Conservation (phyloP, 2,113 vertebrate genomes). For the Heliornis fulica region DNA sequence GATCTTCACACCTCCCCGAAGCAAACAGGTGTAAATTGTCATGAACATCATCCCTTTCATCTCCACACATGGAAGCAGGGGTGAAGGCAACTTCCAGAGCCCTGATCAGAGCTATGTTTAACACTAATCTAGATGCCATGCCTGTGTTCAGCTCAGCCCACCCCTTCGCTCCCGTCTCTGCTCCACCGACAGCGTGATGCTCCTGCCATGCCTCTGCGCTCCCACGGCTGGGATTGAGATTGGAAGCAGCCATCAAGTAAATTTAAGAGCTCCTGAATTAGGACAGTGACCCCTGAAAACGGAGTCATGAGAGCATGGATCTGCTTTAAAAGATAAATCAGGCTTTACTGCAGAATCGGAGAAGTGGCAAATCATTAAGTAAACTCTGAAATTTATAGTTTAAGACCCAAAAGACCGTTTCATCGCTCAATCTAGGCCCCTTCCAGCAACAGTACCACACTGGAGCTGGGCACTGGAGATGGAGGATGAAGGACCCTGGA, state of each 20-base stretch:
- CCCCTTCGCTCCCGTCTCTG: accelerated
- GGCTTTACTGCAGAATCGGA: neutral
- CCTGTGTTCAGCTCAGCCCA: neutral
- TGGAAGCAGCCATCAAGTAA: neutral
- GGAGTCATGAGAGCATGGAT: neutral
- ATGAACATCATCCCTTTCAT: neutral
- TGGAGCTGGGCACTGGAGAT: neutral
- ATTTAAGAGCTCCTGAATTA: neutral
- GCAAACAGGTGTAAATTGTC: neutral
- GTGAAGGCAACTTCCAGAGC: neutral
- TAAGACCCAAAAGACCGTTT: neutral
- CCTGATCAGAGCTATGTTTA: neutral
- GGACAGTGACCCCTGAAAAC: neutral
- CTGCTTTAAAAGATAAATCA: neutral
- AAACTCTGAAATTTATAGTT: neutral
- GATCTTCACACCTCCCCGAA: neutral
- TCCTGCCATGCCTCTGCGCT: neutral
- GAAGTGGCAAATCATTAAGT: neutral
- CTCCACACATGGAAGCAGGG: neutral
- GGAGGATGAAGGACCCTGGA: neutral
- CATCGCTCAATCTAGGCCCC: neutral
- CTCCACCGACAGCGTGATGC: neutral
- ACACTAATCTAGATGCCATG: neutral
- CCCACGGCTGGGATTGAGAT: neutral
- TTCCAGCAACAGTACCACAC: neutral